These are phyloP conservation scores for Drepana falcataria DNA, from an alignment of 2,888 invertebrate genomes.

Conservation along the genomic window DNA sequence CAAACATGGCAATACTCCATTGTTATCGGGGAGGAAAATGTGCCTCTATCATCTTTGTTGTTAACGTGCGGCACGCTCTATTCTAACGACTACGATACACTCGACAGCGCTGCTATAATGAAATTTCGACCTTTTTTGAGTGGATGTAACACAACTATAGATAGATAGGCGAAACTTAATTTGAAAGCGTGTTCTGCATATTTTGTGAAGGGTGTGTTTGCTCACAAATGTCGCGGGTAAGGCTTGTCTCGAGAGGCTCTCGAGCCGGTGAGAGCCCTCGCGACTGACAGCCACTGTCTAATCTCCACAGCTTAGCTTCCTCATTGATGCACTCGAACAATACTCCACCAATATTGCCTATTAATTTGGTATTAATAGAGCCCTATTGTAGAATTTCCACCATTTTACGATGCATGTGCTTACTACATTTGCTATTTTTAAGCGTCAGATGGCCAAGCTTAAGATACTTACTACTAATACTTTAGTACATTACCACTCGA, in stretches of 20 bases:
- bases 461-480: too few relatives aligned
- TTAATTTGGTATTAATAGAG: conserved; percentile 19
- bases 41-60: background rate
- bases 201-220: conserved; percentile 61
- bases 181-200: conserved; percentile 48
- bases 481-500: too few relatives aligned
- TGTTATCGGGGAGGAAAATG: conserved; percentile 1
- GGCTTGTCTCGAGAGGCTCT: conserved; percentile 63
- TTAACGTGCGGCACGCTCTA: conserved; percentile 2
- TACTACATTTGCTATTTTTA: too few relatives aligned
- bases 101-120: conserved; percentile 14
- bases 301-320: conserved; percentile 57
- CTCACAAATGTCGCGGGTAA: conserved; percentile 51
- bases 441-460: too few relatives aligned
- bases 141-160: conserved; percentile 19
- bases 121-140: conserved; percentile 10
- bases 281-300: conserved; percentile 64
- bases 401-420: background rate
- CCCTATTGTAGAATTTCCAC: background rate
- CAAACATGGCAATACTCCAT: background rate
- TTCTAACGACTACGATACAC: conserved; percentile 8
- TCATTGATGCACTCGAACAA: conserved; percentile 38
- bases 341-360: conserved; percentile 11
- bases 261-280: conserved; percentile 42
- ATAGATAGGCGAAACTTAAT: conserved; percentile 28